Conservation (phyloP, 2,888 invertebrate genomes). For the Lysandra coridon region DNA sequence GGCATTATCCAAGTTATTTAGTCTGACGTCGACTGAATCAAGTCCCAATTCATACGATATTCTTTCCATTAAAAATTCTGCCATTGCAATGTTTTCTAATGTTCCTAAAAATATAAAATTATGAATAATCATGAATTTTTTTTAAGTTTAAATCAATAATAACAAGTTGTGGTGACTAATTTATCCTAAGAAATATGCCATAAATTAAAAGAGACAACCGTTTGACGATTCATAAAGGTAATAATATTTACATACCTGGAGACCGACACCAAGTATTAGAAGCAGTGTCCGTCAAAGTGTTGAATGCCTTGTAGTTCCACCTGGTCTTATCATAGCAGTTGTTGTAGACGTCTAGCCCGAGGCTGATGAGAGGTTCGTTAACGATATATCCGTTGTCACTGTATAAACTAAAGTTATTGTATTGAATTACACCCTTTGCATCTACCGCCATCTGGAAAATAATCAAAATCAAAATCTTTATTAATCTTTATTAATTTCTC, state of each 20-base stretch:
- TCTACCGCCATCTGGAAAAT: conserved; percentile 48
- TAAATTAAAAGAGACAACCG: too few relatives aligned
- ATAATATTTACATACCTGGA: conserved; percentile 44
- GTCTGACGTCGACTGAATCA: conserved; percentile 79
- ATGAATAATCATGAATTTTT: neutral
- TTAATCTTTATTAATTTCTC: too few relatives aligned
- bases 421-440: conserved; percentile 81
- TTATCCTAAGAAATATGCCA: too few relatives aligned
- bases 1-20: conserved; percentile 55
- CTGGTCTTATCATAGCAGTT: conserved; percentile 77
- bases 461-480: neutral
- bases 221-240: neutral
- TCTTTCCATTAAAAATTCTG: conserved; percentile 84
- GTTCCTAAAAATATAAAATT: conserved; percentile 65
- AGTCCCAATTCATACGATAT: conserved; percentile 78
- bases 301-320: conserved; percentile 48
- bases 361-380: conserved; percentile 67
- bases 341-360: conserved; percentile 39
- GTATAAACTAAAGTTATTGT: conserved; percentile 73
- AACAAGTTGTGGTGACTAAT: too few relatives aligned
- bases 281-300: conserved; percentile 51
- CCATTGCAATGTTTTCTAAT: conserved; percentile 82
- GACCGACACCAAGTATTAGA: conserved; percentile 50
- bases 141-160: too few relatives aligned
- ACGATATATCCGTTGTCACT: conserved; percentile 70